A percentile compares a stretch with the other conserved stretches of the same genome.
phyloP scores from a whole-genome alignment of 1,140 invertebrate species.

The Campoletis sonorensis region DNA sequence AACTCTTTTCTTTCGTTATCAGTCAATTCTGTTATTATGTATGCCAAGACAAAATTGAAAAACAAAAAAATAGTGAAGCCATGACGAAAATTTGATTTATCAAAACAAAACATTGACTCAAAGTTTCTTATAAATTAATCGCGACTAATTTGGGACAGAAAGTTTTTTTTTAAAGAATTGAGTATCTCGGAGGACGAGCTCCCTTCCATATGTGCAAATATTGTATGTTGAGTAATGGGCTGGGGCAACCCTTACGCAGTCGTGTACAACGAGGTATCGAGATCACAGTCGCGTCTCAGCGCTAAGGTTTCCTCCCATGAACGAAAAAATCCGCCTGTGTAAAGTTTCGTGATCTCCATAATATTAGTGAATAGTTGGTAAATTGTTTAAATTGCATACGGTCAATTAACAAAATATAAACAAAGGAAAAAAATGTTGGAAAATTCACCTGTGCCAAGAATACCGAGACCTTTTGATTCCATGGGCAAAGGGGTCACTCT shows the following conservation, averaged over 20 bases:
- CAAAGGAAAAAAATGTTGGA: slow-evolving; percentile 34
- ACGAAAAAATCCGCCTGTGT: slow-evolving; percentile 6
- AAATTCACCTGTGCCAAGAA: neutral
- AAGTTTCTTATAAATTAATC: too few relatives aligned
- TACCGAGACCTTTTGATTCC: neutral
- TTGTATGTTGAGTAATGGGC: slow-evolving; percentile 30
- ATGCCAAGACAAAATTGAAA: too few relatives aligned
- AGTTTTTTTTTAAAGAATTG: neutral
- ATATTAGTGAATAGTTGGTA: slow-evolving; percentile 11
- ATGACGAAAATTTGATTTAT: too few relatives aligned
- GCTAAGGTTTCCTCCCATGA: slow-evolving; percentile 51
- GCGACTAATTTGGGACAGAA: neutral
- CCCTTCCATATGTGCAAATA: slow-evolving; percentile 29
- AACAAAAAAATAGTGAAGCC: too few relatives aligned
- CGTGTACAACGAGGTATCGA: slow-evolving; percentile 48
- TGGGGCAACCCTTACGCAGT: slow-evolving; percentile 49
- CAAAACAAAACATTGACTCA: too few relatives aligned
- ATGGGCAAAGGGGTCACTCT: slow-evolving; percentile 58
- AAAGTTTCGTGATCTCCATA: neutral
- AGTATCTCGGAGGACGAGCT: slow-evolving; percentile 3
- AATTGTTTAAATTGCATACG: neutral
- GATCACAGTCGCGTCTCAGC: slow-evolving; percentile 48
- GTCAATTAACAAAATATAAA: slow-evolving; percentile 1
- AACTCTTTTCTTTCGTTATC: too few relatives aligned
- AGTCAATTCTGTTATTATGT: too few relatives aligned